phyloP scores from a whole-genome alignment of 2,888 invertebrate species.

The Morpho helenor region DNA sequence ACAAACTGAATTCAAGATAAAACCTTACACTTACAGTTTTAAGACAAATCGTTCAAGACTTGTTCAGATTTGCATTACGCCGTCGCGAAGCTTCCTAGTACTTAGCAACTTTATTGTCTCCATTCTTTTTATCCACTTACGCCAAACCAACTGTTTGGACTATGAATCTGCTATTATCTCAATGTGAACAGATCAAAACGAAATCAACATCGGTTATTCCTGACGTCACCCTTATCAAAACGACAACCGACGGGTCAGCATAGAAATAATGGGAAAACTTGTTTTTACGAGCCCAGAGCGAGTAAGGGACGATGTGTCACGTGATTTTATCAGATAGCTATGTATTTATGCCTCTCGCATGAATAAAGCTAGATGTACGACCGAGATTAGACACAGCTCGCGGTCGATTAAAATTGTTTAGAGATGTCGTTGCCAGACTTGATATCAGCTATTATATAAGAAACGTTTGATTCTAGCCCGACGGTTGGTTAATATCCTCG shows the following conservation, averaged over 20 bases:
- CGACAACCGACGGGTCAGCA: slow-evolving; percentile 53
- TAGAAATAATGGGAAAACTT: slow-evolving; percentile 64
- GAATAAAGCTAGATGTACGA: slow-evolving; percentile 36
- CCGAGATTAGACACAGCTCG: slow-evolving; percentile 30
- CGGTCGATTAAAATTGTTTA: slow-evolving; percentile 28
- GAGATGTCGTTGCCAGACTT: slow-evolving; percentile 13
- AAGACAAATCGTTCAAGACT: too few relatives aligned
- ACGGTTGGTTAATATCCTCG: too few relatives aligned
- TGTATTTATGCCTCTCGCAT: slow-evolving; percentile 38
- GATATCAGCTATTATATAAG: background rate
- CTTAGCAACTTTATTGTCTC: background rate
- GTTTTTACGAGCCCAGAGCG: slow-evolving; percentile 41
- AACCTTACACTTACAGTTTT: background rate
- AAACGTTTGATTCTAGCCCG: background rate
- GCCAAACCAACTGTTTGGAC: background rate
- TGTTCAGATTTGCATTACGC: background rate
- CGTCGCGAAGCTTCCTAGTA: slow-evolving; percentile 2
- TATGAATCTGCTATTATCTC: slow-evolving; percentile 46
- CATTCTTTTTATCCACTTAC: background rate
- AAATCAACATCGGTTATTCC: slow-evolving; percentile 74
- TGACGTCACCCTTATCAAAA: slow-evolving; percentile 67
- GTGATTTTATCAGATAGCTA: slow-evolving; percentile 40
- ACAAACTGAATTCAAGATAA: background rate
- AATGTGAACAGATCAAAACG: slow-evolving; percentile 67
- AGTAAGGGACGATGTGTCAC: slow-evolving; percentile 35